Base-by-base conservation (phyloP, 2,888 invertebrate species). In the Tetramorium bicarinatum region DNA sequence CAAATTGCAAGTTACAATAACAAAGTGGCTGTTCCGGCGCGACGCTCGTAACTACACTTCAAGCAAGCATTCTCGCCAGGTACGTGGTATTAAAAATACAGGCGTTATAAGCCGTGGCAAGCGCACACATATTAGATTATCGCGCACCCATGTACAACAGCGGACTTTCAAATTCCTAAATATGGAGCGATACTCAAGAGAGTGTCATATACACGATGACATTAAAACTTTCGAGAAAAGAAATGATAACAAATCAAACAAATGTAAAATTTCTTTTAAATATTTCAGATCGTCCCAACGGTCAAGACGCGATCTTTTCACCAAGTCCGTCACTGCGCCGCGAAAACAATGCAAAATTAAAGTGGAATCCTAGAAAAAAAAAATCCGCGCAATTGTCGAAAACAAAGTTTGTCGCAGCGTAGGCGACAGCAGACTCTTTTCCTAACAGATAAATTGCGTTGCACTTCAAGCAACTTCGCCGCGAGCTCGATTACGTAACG, bases 401-500 rank as follows among this genome's bases (percentile, higher is more conserved):
- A 79, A 79, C 44, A 69, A 54, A 64, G 75, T 61, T 8, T 47
- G n/a, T 11, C 18, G 49, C 8, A 21, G 21, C 54, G 77, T 54
- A 25, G 66, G 77, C 79, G 67, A 64, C 13, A 11, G 25, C 21
- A 18, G 41, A 47, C 9, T 75, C 62, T 75, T 41, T 15, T 18
- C 9, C 74, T 56, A 66, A 54, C 47, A 49, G 72, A 84, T 85
- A 84, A 89, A 89, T 87, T 89, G 87, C 89, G 83, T 84, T 61
- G 87, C 59, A 66, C 77, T 85, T 81, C 11, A 74, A 21, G 49
- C 34, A 82, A 84, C 87, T 83, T 80, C 49, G 87, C 86, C 83
- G 86, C 88, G 84, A 86, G 87, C 87, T 83, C 75, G 85, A 84
- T 89, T 83, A 87, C 89, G 89, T 87, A 89, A 89, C 85, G 87